Evolutionary conservation across 1,140 invertebrate species (phyloP).

Genomic region (Drosophila kurseongensis): DNA sequence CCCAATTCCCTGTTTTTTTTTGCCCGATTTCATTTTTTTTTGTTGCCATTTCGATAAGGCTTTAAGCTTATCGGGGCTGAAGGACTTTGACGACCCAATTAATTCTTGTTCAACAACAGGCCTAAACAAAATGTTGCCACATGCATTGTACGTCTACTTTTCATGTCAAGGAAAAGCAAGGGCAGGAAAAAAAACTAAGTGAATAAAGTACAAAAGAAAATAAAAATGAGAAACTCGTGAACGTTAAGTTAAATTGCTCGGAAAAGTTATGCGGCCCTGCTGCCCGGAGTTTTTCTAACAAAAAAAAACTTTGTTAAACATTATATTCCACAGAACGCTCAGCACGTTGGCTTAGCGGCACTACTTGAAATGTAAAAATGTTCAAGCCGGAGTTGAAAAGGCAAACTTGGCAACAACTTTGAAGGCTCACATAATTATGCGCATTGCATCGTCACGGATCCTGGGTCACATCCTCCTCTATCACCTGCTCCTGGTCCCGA

Average conservation of each 20-base stretch:
- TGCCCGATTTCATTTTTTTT: conserved; percentile 3
- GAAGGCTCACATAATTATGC: conserved; percentile 73
- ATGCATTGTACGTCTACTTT: conserved; percentile 51
- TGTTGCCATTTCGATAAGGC: conserved; percentile 61
- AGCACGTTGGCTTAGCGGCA: conserved; percentile 69
- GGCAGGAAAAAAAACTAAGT: conserved; percentile 9
- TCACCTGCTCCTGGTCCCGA: conserved; percentile 29
- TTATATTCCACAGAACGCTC: conserved; percentile 51
- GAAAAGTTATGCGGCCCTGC: conserved; percentile 67
- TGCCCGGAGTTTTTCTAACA: conserved; percentile 39
- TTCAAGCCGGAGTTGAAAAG: conserved; percentile 58
- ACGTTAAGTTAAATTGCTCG: conserved; percentile 75
- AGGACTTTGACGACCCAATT: conserved; percentile 75
- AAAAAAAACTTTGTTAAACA: conserved; percentile 54
- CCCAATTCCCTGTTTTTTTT: conserved; percentile 5
- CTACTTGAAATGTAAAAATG: conserved; percentile 79
- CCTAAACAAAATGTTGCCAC: conserved; percentile 41
- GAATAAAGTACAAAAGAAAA: conserved; percentile 47
- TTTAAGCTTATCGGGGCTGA: conserved; percentile 61
- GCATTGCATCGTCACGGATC: conserved; percentile 34
- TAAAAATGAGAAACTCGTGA: conserved; percentile 43
- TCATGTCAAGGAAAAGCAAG: conserved; percentile 24
- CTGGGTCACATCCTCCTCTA: conserved; percentile 29
- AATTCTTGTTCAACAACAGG: conserved; percentile 54
- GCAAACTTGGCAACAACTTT: conserved; percentile 69